Conservation (phyloP, 2,888 invertebrate genomes). For the Cephalotes varians region DNA sequence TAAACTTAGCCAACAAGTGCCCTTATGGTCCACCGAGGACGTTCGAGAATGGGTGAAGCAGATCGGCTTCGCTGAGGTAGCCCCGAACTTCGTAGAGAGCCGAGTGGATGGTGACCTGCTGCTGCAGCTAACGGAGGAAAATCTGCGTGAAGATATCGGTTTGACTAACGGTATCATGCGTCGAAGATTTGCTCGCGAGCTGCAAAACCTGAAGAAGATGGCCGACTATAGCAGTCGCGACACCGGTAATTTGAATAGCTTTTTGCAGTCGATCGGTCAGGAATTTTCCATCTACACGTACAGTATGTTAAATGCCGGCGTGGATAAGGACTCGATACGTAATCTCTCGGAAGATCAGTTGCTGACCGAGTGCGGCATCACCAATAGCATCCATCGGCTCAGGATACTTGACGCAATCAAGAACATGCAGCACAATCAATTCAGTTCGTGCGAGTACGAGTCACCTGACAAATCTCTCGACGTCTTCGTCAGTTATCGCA, state of each 20-base stretch:
- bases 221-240: constrained; percentile 98
- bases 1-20: constrained; percentile 98
- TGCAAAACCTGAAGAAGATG: constrained; percentile 97
- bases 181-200: constrained; percentile 96
- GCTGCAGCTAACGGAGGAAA: constrained; percentile 96
- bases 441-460: constrained; percentile 87
- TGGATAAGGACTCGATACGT: constrained; percentile 95
- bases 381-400: constrained; percentile 97
- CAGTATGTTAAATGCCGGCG: constrained; percentile 97
- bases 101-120: constrained; percentile 98
- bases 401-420: constrained; percentile 96
- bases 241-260: constrained; percentile 95
- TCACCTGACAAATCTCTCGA: constrained; percentile 96
- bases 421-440: constrained; percentile 84
- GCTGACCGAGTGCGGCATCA: constrained; percentile 95
- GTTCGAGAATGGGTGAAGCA: constrained; percentile 99
- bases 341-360: constrained; percentile 97
- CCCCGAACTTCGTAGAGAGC: constrained; percentile 94
- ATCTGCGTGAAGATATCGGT: constrained; percentile 96
- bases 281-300: constrained; percentile 99
- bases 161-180: constrained; percentile 97
- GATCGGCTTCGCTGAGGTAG: constrained; percentile 96
- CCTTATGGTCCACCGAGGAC: constrained; percentile 98
- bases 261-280: constrained; percentile 93
- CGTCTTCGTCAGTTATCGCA: constrained; percentile 98